Evolutionary conservation across 2,113 vertebrate species (phyloP).

Genomic region (Pomatostomus ruficeps): DNA sequence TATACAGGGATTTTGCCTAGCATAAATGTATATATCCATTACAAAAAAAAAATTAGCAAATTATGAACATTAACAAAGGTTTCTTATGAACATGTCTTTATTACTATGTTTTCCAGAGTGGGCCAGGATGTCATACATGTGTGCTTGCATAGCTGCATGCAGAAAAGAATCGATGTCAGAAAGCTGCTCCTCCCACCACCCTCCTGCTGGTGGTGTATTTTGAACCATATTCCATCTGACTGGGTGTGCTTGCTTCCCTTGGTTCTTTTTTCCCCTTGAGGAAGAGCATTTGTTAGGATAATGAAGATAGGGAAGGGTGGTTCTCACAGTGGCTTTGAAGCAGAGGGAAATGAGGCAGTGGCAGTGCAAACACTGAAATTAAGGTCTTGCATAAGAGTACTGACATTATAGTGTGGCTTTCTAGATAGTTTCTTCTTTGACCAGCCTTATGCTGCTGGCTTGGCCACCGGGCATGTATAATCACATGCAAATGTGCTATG

Average conservation of each 20-base stretch:
- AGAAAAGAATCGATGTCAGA: background rate
- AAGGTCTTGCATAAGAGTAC: background rate
- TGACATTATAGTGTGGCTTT: background rate
- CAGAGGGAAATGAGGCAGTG: background rate
- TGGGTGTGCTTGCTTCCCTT: background rate
- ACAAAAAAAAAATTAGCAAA: background rate
- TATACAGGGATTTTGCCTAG: background rate
- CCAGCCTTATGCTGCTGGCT: background rate
- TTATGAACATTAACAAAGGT: too few species aligned
- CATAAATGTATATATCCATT: background rate
- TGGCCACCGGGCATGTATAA: background rate
- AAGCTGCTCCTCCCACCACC: background rate
- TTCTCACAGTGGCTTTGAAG: background rate
- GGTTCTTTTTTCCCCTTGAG: background rate
- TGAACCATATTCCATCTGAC: background rate
- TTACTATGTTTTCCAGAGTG: background rate
- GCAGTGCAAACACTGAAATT: background rate
- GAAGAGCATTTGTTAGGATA: background rate
- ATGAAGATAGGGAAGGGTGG: background rate
- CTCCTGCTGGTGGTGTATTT: background rate
- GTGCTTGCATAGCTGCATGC: background rate
- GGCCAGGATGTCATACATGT: fast-evolving
- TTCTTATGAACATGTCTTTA: background rate
- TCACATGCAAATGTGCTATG: background rate
- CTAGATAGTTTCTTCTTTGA: background rate